These are phyloP conservation scores for Salvelinus sp. DNA, from an alignment of 2,113 vertebrate genomes.

Conservation along the genomic window DNA sequence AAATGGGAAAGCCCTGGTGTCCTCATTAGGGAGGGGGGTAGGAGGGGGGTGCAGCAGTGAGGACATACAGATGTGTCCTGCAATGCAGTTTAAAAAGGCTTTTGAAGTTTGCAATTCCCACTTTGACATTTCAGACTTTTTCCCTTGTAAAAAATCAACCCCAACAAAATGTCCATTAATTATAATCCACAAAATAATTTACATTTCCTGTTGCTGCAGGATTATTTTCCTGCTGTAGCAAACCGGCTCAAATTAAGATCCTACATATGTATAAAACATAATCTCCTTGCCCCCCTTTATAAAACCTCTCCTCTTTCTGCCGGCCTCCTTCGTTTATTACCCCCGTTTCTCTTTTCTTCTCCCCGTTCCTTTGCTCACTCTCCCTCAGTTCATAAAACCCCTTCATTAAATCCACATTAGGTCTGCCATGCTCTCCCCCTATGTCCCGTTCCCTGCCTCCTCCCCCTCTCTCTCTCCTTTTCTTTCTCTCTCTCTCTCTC, in stretches of 20 bases:
- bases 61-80: too few relatives aligned
- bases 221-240: too few relatives aligned
- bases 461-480: background rate
- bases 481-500: too few relatives aligned
- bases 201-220: too few relatives aligned
- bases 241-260: too few relatives aligned
- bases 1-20: slow-evolving; percentile 52
- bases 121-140: too few relatives aligned
- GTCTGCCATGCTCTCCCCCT: slow-evolving; percentile 22
- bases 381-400: slow-evolving; percentile 59
- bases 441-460: background rate
- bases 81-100: slow-evolving; percentile 15
- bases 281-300: slow-evolving; percentile 30
- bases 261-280: slow-evolving; percentile 19
- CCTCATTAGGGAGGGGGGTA: background rate
- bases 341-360: slow-evolving; percentile 27
- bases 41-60: too few relatives aligned
- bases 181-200: too few relatives aligned
- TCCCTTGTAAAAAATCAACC: too few relatives aligned
- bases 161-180: too few relatives aligned
- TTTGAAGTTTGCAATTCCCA: too few relatives aligned
- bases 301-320: slow-evolving; percentile 20
- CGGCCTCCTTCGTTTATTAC: slow-evolving; percentile 14
- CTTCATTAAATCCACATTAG: slow-evolving; percentile 75
- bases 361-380: slow-evolving; percentile 31